phyloP scores from a whole-genome alignment of 2,888 invertebrate genomes.

The Tipula lateralis region DNA sequence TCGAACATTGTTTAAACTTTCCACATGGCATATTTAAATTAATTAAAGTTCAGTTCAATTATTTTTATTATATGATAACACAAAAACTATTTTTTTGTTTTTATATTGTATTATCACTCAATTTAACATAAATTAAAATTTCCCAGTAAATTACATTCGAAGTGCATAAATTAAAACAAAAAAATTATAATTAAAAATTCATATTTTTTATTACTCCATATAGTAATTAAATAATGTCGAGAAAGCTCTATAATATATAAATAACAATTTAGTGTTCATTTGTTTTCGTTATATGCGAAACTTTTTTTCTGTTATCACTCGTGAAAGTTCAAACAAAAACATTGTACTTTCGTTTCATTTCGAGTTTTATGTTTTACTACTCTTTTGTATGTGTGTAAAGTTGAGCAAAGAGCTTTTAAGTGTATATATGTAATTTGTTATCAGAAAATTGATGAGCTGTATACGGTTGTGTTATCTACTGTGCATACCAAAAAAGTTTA shows the following conservation, averaged over 20 bases:
- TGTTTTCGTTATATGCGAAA: not conserved
- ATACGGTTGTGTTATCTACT: not conserved
- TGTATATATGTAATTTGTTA: not conserved
- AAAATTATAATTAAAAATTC: not conserved
- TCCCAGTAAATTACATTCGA: not conserved
- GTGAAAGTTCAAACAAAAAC: not conserved
- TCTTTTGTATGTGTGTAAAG: too few relatives aligned
- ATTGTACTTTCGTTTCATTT: not conserved
- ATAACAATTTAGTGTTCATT: not conserved
- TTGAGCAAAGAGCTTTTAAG: not conserved
- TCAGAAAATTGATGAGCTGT: not conserved
- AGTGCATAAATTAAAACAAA: not conserved
- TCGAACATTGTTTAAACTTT: too few relatives aligned
- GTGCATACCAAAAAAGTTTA: too few relatives aligned
- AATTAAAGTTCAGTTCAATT: too few relatives aligned
- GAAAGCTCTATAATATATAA: not conserved
- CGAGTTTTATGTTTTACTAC: not conserved
- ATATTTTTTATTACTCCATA: not conserved
- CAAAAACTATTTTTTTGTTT: not conserved
- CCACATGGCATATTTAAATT: too few relatives aligned
- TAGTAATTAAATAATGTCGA: not conserved
- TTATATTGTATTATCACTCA: not conserved
- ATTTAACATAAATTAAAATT: not conserved
- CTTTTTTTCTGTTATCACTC: not conserved
- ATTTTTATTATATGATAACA: too few relatives aligned